A percentile compares a stretch with the other conserved stretches of the same genome.
Evolutionary conservation across 2,113 vertebrate species (phyloP).

Genomic region (Holacanthus passer): DNA sequence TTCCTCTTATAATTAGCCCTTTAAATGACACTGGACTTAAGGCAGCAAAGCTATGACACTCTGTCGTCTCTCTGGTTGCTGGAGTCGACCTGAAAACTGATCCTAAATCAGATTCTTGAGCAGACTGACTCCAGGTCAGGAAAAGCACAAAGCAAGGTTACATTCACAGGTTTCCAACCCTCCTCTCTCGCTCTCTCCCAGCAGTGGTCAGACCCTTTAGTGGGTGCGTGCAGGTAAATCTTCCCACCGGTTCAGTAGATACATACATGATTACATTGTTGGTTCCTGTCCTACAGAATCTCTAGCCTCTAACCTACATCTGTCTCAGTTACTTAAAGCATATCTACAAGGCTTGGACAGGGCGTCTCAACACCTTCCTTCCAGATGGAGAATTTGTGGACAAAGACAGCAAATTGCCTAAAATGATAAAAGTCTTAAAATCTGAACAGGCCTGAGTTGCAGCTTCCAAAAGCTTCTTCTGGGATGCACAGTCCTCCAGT

Average conservation of each 20-base stretch:
- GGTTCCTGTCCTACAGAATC: constrained; percentile 31
- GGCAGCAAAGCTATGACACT: constrained; percentile 7
- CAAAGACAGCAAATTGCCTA: constrained; percentile 1
- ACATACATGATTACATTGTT: constrained; percentile 33
- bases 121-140: constrained; percentile 57
- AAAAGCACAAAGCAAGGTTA: constrained; percentile 78
- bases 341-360: constrained; percentile 9
- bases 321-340: not conserved
- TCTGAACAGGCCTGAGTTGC: constrained; percentile 26
- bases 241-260: constrained; percentile 64
- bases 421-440: constrained; percentile 23
- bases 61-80: not conserved
- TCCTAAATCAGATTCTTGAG: constrained; percentile 49
- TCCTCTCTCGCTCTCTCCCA: constrained; percentile 14
- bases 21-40: constrained; percentile 29
- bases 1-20: constrained; percentile 38
- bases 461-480: constrained; percentile 11
- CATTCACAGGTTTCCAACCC: constrained; percentile 84
- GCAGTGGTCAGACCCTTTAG: constrained; percentile 81
- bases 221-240: constrained; percentile 62
- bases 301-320: constrained; percentile 21
- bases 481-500: not conserved
- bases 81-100: constrained; percentile 44
- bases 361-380: not conserved
- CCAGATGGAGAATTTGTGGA: not conserved